Evolutionary conservation across 2,888 invertebrate species (phyloP).

Genomic region (Athalia rosae): DNA sequence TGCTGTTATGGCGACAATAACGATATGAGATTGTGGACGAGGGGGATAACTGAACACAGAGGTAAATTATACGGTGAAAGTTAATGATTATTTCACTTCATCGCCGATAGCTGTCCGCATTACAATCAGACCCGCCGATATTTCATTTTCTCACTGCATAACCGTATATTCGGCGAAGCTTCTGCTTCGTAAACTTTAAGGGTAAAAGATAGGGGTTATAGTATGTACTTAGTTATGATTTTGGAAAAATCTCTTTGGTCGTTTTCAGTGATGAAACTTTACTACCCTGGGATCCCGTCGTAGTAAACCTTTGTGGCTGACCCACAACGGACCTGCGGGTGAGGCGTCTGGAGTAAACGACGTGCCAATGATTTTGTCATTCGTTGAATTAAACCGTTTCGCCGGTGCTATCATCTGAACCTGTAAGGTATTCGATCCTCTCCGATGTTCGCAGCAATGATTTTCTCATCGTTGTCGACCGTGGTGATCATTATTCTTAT

Average conservation of each 20-base stretch:
- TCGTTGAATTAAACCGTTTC: not conserved
- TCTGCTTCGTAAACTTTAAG: constrained; percentile 26
- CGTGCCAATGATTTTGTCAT: constrained; percentile 30
- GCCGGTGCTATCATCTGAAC: not conserved
- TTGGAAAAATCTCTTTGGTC: constrained; percentile 11
- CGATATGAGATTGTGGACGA: constrained; percentile 19
- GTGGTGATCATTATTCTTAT: not conserved
- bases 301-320: constrained; percentile 34
- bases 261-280: constrained; percentile 41
- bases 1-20: constrained; percentile 27
- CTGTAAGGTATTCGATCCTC: not conserved
- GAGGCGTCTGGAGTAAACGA: constrained; percentile 16
- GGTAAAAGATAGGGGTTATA: not conserved
- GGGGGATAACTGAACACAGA: not conserved
- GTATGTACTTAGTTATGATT: constrained; percentile 31
- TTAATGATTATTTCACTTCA: not conserved
- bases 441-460: not conserved
- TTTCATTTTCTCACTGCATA: not conserved
- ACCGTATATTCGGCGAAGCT: not conserved
- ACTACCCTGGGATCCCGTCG: constrained; percentile 36
- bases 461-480: constrained; percentile 13
- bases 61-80: constrained; percentile 1
- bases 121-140: not conserved
- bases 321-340: constrained; percentile 27
- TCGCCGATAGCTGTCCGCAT: not conserved